Conservation (phyloP, 2,888 invertebrate species). For the Sinotaia quadrata region DNA sequence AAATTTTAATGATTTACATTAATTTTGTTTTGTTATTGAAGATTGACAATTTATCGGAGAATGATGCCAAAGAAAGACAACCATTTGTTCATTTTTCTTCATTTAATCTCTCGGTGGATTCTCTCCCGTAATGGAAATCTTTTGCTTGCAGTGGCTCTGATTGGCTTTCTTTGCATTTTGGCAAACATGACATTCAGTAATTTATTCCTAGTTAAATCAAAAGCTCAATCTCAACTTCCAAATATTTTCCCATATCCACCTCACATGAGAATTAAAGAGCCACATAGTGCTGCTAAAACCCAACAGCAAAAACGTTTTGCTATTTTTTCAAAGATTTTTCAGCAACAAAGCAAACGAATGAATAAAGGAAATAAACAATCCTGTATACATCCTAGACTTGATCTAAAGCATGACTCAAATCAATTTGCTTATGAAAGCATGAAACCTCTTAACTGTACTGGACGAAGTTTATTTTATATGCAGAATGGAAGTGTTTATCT, state of each 20-base stretch:
- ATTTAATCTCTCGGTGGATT: neutral
- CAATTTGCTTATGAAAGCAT: conserved; percentile 49
- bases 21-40: neutral
- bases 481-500: conserved; percentile 44
- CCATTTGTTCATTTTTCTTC: neutral
- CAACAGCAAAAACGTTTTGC: neutral
- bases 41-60: neutral
- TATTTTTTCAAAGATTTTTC: conserved; percentile 4
- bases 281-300: neutral
- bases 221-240: neutral
- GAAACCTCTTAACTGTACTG: conserved; percentile 49
- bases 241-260: neutral
- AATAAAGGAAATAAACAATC: too few species aligned
- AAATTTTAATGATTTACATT: neutral
- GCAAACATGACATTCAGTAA: neutral
- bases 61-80: neutral
- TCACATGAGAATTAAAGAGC: neutral
- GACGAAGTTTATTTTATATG: conserved; percentile 47
- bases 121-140: neutral
- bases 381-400: conserved; percentile 35
- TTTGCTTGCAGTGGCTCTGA: neutral
- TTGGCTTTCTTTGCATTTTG: neutral
- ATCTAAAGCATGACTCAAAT: conserved; percentile 52
- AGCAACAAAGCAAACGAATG: neutral
- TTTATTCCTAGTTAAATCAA: neutral